These are phyloP conservation scores for Cygnus buccinator DNA, from an alignment of 2,113 vertebrate genomes.

Conservation along the genomic window DNA sequence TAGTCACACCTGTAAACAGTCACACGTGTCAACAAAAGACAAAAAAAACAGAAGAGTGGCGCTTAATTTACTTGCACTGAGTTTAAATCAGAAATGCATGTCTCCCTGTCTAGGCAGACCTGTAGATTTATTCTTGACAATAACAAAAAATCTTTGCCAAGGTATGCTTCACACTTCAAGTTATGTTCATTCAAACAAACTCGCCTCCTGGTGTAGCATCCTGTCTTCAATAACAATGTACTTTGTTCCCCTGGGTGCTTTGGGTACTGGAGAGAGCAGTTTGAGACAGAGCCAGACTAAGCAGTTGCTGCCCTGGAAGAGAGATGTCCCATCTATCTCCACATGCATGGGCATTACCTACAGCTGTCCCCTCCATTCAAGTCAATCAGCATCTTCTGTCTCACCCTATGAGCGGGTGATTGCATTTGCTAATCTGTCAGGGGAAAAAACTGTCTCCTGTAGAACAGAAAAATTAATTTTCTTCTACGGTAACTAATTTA, in stretches of 20 bases:
- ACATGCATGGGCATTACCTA: neutral
- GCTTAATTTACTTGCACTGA: neutral
- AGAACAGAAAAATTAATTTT: neutral
- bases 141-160: neutral
- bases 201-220: neutral
- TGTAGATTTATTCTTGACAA: neutral
- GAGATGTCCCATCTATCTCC: neutral
- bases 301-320: neutral
- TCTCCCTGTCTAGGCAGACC: neutral
- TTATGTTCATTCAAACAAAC: neutral
- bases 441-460: neutral
- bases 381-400: neutral
- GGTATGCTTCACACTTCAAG: neutral
- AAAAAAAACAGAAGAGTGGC: neutral
- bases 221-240: neutral
- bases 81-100: neutral
- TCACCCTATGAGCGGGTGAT: neutral
- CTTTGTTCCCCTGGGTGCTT: neutral
- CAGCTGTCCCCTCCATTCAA: neutral
- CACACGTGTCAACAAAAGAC: neutral
- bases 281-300: neutral
- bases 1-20: neutral
- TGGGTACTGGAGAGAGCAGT: neutral
- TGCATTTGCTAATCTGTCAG: neutral
- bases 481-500: neutral